Conservation (phyloP, 2,888 invertebrate species). For the Coleophora flavipennella region DNA sequence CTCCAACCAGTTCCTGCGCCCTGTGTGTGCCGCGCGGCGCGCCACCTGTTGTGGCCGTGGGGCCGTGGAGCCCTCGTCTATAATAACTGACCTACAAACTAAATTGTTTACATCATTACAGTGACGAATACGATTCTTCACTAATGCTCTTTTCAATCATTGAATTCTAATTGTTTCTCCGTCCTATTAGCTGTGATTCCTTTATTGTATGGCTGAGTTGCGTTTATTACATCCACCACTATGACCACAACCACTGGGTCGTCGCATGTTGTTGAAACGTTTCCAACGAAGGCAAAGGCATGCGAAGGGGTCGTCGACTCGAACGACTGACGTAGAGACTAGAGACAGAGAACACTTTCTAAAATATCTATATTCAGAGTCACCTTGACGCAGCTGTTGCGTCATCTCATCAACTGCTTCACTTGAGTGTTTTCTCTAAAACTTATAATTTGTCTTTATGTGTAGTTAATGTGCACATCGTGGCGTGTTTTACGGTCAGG, state of each 20-base stretch:
- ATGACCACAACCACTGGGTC: no score
- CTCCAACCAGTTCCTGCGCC: slow-evolving; percentile 46
- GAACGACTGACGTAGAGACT: slow-evolving; percentile 38
- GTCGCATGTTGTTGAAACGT: no score
- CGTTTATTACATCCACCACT: no score
- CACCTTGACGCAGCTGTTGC: slow-evolving; percentile 53
- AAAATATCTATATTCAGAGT: slow-evolving; percentile 60
- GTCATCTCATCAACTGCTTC: slow-evolving; percentile 37
- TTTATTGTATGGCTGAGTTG: no score
- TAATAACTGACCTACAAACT: slow-evolving; percentile 53
- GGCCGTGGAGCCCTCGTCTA: slow-evolving; percentile 10
- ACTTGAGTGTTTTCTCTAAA: no score
- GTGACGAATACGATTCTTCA: slow-evolving; percentile 20
- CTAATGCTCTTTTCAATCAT: slow-evolving; percentile 31
- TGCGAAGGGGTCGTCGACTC: slow-evolving; percentile 47
- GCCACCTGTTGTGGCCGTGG: slow-evolving; percentile 30
- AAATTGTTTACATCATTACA: slow-evolving; percentile 39
- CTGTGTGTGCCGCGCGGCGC: slow-evolving; percentile 11
- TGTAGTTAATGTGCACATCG: slow-evolving; percentile 1
- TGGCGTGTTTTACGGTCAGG: background rate
- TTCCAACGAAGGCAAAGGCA: no score
- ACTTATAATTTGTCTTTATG: no score
- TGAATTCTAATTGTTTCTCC: slow-evolving; percentile 18
- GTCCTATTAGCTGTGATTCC: slow-evolving; percentile 1
- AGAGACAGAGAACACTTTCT: slow-evolving; percentile 57